Evolutionary conservation across 1,140 invertebrate genomes (phyloP).

Genomic region (Drosophila funebris): DNA sequence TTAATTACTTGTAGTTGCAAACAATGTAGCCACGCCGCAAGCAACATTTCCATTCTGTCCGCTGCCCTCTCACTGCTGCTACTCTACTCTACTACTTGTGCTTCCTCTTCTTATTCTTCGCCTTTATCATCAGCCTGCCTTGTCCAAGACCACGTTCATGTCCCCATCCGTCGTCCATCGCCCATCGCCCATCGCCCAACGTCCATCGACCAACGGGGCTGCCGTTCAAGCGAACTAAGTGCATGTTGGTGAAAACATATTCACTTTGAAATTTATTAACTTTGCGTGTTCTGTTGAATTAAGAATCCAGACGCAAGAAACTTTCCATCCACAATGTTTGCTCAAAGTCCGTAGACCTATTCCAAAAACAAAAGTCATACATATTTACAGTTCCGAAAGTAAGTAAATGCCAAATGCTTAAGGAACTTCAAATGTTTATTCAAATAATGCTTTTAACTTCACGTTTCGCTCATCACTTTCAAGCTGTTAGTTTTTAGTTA

Average conservation of each 20-base stretch:
- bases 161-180: conserved; percentile 38
- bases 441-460: conserved; percentile 11
- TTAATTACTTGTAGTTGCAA: conserved; percentile 84
- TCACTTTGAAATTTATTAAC: conserved; percentile 81
- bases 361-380: conserved; percentile 29
- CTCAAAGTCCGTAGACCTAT: conserved; percentile 50
- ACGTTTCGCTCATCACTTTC: not conserved
- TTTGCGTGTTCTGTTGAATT: conserved; percentile 79
- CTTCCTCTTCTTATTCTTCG: not conserved
- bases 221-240: conserved; percentile 62
- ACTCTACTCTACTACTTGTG: not conserved
- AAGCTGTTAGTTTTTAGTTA: not conserved
- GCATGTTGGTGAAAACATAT: conserved; percentile 81
- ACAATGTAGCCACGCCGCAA: conserved; percentile 82
- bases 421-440: conserved; percentile 15
- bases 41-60: conserved; percentile 67
- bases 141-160: conserved; percentile 9
- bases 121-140: not conserved
- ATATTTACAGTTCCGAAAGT: conserved; percentile 13
- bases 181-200: no score
- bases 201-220: conserved; percentile 17
- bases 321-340: conserved; percentile 69
- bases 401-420: conserved; percentile 4
- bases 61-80: not conserved
- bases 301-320: conserved; percentile 74